Evolutionary conservation across 1,140 invertebrate species (phyloP).

Genomic region (Hycleus cichorii): DNA sequence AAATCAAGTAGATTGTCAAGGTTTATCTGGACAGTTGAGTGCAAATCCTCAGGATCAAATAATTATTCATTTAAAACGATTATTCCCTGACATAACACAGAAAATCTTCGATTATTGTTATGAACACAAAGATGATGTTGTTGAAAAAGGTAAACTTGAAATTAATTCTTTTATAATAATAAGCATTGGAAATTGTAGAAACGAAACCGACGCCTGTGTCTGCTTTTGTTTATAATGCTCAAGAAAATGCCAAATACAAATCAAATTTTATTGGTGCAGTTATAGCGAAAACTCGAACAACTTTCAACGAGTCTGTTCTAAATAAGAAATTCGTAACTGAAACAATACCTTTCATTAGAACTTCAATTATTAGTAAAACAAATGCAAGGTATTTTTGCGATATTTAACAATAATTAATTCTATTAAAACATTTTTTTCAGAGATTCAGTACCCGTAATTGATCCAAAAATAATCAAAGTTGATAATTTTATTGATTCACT

Average conservation of each 20-base stretch:
- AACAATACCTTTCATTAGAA: slow-evolving; percentile 36
- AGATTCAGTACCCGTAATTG: slow-evolving; percentile 17
- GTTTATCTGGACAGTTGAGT: slow-evolving; percentile 24
- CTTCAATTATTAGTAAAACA: slow-evolving; percentile 15
- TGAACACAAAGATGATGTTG: slow-evolving; percentile 23
- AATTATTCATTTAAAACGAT: slow-evolving; percentile 23
- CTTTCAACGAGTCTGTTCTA: slow-evolving; percentile 20
- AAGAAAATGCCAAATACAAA: slow-evolving; percentile 33
- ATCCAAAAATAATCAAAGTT: slow-evolving; percentile 19
- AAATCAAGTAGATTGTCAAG: slow-evolving; percentile 18
- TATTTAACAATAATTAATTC: background rate
- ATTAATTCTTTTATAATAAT: slow-evolving; percentile 3
- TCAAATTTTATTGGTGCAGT: slow-evolving; percentile 32
- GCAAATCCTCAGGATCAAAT: slow-evolving; percentile 23
- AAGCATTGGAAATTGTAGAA: slow-evolving; percentile 15
- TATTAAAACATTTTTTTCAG: slow-evolving; percentile 5
- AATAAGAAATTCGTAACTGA: slow-evolving; percentile 24
- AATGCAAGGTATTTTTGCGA: slow-evolving; percentile 12
- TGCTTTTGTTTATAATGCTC: slow-evolving; percentile 32
- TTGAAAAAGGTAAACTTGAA: slow-evolving; percentile 19
- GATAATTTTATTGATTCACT: background rate
- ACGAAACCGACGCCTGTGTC: slow-evolving; percentile 30
- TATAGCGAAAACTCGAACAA: slow-evolving; percentile 33
- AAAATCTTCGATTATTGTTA: slow-evolving; percentile 26
- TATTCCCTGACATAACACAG: slow-evolving; percentile 28